Conservation (phyloP, 37 sponge, comb jelly and placozoan species). For the Axinella damicornis region DNA sequence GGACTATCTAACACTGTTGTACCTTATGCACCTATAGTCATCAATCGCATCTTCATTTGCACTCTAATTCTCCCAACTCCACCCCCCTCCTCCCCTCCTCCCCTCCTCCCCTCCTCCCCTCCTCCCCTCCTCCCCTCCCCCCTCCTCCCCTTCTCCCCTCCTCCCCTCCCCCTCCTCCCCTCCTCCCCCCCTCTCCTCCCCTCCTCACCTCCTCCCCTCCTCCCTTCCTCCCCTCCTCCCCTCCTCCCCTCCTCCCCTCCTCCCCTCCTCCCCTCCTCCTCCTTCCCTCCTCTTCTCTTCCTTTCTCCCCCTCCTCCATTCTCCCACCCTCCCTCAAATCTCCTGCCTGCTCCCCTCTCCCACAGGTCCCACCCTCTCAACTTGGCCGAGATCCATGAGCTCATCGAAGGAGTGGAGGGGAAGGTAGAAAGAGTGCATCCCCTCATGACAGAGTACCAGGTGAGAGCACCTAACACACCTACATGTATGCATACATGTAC, state of each 20-base stretch:
- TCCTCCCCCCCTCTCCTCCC: neutral
- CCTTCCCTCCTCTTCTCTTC: neutral
- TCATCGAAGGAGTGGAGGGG: neutral
- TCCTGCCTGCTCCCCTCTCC: neutral
- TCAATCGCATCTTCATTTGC: too few species aligned
- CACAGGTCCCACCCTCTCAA: slow-evolving; percentile 15
- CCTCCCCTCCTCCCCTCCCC: too few species aligned
- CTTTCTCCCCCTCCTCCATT: neutral
- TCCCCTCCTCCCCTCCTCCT: neutral
- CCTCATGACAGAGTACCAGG: slow-evolving; percentile 12
- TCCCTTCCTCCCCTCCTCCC: neutral
- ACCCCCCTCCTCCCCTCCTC: too few species aligned
- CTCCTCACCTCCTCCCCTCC: neutral
- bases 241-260: neutral
- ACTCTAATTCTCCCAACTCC: too few species aligned
- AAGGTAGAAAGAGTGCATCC: neutral
- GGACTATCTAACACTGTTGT: too few species aligned
- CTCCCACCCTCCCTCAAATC: neutral
- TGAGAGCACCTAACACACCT: neutral
- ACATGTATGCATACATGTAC: too few species aligned
- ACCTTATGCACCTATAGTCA: too few species aligned
- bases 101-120: too few species aligned
- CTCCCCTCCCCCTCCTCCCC: too few species aligned
- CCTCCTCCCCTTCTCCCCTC: too few species aligned
- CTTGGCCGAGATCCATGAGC: slow-evolving; percentile 2